Base-by-base conservation (phyloP, 2,888 invertebrate genomes). In the Punctoribates punctum region DNA sequence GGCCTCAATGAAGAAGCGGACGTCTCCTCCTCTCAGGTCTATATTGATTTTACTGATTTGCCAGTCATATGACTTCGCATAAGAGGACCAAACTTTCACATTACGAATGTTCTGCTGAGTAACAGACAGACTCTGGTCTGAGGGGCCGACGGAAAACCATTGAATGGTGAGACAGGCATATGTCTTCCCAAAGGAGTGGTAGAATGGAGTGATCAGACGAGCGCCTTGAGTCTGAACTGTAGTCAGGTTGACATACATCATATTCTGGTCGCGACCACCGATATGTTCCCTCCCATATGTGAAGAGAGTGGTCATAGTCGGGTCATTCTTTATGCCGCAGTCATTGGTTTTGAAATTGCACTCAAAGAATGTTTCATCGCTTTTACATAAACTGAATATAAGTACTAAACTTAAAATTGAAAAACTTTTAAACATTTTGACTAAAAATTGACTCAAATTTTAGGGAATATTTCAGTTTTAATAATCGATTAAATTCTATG, bases 311-410 rank as follows among this genome's bases (percentile, higher is more conserved):
- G 42, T 23, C 38, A 70, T 42, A 20, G 20, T 20, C 1, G 70
- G 42, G 0, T 6, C 42, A 20, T 70, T 70, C 6, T 2, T 34
- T 13, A 70, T 70, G 1, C 70, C 70, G 13, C 70, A 70, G 46
- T 42, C 70, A 46, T 42, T 70, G 70, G 1, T 20, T 70, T 42
- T 70, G 70, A 70, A 70, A 23, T 42, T 23, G 23, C 70, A 70
- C 20, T 70, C 42, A 42, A 70, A 38, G n/a, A 42, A 70, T 2
- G 29, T 1, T 34, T 70, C 20, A 42, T 42, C 46, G 29, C 57
- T 23, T 57, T 57, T 57, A 9, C 23, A 23, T 25, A 57, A 57
- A 20, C 23, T 11, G 4, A 42, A 9, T 42, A 54, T 20, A 6
- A 54, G 27, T 34, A 29, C 11, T 13, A n/a, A 62, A 25, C 17